Evolutionary conservation across 2,113 vertebrate species (phyloP).

Genomic region (Hyperopisus bebe): DNA sequence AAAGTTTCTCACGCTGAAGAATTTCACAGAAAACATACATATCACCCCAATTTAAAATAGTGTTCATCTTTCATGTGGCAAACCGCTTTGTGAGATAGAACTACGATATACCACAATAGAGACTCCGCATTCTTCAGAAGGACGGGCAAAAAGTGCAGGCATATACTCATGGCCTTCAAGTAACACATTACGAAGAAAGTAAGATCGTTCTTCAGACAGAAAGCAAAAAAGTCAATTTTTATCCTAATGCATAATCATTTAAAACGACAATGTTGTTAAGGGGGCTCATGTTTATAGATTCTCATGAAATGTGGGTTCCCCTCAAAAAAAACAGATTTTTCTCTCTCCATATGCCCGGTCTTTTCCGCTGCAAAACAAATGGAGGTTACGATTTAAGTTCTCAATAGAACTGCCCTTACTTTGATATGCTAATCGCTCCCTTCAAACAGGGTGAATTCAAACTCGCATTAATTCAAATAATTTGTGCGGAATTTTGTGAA

Average conservation of each 20-base stretch:
- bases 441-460: conserved; percentile 84
- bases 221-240: conserved; percentile 8
- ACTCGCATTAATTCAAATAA: conserved; percentile 81
- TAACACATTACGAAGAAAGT: neutral
- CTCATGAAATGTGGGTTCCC: conserved; percentile 26
- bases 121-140: neutral
- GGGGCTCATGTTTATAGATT: conserved; percentile 18
- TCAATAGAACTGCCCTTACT: conserved; percentile 78
- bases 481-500: conserved; percentile 74
- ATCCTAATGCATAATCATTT: neutral
- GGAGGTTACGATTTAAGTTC: conserved; percentile 72
- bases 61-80: neutral
- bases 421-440: conserved; percentile 89
- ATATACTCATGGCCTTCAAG: neutral
- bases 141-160: neutral
- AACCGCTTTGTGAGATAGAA: neutral
- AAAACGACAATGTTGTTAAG: neutral
- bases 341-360: conserved; percentile 66
- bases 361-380: conserved; percentile 77
- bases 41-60: neutral
- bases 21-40: conserved; percentile 37
- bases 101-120: neutral
- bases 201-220: neutral
- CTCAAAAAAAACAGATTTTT: conserved; percentile 48
- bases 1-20: conserved; percentile 31